These are phyloP conservation scores for Idris sp. DNA, from an alignment of 1,140 invertebrate species.

Conservation along the genomic window DNA sequence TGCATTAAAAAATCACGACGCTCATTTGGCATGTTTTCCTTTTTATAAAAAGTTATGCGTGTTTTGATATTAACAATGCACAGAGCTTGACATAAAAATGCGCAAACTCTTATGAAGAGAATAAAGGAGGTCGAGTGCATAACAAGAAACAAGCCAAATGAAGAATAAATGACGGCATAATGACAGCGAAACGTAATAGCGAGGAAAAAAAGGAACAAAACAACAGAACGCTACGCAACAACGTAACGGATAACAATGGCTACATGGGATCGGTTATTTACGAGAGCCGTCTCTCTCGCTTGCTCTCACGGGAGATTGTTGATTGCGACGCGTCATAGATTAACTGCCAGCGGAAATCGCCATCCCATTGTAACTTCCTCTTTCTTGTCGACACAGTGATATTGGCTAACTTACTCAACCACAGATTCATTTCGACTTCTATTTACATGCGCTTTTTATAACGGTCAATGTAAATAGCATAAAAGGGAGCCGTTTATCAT, in stretches of 20 bases:
- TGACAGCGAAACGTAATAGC: constrained; percentile 54
- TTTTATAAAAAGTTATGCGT: constrained; percentile 52
- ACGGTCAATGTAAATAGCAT: constrained; percentile 57
- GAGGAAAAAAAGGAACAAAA: constrained; percentile 56
- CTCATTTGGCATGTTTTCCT: constrained; percentile 32
- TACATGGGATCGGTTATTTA: constrained; percentile 66
- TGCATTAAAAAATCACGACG: constrained; percentile 28
- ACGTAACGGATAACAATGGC: constrained; percentile 54
- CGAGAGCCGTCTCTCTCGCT: constrained; percentile 55
- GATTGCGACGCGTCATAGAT: constrained; percentile 70
- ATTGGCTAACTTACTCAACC: constrained; percentile 61
- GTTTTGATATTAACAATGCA: constrained; percentile 51
- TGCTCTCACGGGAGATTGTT: constrained; percentile 58
- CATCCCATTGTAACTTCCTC: constrained; percentile 63
- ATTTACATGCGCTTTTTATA: constrained; percentile 57
- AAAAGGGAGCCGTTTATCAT: constrained; percentile 41
- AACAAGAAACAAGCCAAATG: constrained; percentile 44
- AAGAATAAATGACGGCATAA: constrained; percentile 58
- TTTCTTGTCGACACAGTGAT: constrained; percentile 61
- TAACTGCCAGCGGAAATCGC: constrained; percentile 66
- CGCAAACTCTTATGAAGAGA: constrained; percentile 44
- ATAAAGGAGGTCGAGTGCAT: constrained; percentile 21
- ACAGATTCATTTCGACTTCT: constrained; percentile 55
- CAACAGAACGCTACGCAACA: constrained; percentile 39
- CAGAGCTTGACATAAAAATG: constrained; percentile 46